Percentiles rank a stretch among this genome's conserved stretches.
These are phyloP conservation scores for Camponotus vicinus DNA, from an alignment of 1,140 invertebrate species.

Conservation along the genomic window DNA sequence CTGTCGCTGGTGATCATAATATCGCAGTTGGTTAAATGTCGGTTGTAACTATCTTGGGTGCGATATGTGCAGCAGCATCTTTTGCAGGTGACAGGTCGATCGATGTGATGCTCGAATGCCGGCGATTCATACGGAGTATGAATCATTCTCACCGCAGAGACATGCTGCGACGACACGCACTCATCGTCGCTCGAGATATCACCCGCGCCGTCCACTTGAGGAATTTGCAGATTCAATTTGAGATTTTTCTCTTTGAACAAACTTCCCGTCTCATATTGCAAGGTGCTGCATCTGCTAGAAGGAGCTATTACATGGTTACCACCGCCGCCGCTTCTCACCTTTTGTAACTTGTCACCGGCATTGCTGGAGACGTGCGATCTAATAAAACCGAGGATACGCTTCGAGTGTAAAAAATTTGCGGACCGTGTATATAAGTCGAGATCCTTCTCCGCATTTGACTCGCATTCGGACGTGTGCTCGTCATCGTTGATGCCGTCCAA, in stretches of 20 bases:
- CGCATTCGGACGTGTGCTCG: conserved; percentile 74
- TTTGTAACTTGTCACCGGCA: conserved; percentile 47
- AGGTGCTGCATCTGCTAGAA: not conserved
- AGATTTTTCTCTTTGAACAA: conserved; percentile 61
- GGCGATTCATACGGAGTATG: conserved; percentile 76
- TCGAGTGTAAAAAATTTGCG: conserved; percentile 56
- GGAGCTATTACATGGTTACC: not conserved
- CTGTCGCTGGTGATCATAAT: conserved; percentile 92
- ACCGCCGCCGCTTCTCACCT: conserved; percentile 2
- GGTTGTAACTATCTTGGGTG: conserved; percentile 94
- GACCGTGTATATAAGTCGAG: conserved; percentile 27
- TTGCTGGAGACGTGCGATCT: conserved; percentile 52
- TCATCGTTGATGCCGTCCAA: conserved; percentile 80
- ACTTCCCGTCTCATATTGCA: conserved; percentile 19
- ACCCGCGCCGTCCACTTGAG: conserved; percentile 92
- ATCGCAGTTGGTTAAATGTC: conserved; percentile 93
- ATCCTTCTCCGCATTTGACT: conserved; percentile 50
- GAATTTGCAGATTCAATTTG: conserved; percentile 84
- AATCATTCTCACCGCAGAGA: conserved; percentile 80
- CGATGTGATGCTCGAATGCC: conserved; percentile 77
- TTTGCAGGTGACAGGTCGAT: conserved; percentile 94
- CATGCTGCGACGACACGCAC: conserved; percentile 71
- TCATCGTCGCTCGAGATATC: conserved; percentile 88
- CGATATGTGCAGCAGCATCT: conserved; percentile 96
- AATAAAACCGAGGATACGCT: conserved; percentile 63